Percentiles rank a stretch among this genome's conserved stretches.
Conservation (phyloP, 35 echinoderm and acorn worm species). For the Lytechinus variegatus region DNA sequence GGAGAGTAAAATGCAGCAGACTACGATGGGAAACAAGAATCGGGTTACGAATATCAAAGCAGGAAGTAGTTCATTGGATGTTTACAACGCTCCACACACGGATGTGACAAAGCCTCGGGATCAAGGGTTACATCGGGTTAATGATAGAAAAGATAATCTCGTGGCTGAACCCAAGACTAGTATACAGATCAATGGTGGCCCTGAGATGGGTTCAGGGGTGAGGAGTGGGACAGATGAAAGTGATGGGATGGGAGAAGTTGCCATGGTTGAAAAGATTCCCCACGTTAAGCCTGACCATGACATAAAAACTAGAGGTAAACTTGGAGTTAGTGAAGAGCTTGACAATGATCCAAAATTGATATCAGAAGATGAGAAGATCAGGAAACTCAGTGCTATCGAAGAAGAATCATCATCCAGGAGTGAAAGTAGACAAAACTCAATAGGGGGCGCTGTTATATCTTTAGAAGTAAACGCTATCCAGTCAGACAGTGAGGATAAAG, state of each 20-base stretch:
- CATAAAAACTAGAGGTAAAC: background rate
- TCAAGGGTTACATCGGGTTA: background rate
- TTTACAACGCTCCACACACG: background rate
- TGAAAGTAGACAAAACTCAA: background rate
- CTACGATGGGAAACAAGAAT: slow-evolving; percentile 7
- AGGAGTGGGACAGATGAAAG: slow-evolving; percentile 7
- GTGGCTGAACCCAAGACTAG: slow-evolving; percentile 30
- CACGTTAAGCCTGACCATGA: background rate
- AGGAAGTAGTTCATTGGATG: slow-evolving; percentile 41
- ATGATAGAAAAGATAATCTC: background rate
- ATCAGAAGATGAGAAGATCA: background rate
- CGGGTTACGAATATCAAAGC: slow-evolving; percentile 9
- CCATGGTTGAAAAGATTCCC: background rate
- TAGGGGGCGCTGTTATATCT: slow-evolving; percentile 8
- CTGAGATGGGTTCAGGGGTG: background rate
- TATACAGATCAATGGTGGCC: background rate
- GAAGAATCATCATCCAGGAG: background rate
- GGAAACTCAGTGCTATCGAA: background rate
- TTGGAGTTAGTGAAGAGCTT: background rate
- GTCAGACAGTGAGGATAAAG: slow-evolving; percentile 18
- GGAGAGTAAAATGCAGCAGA: background rate
- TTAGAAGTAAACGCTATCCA: background rate
- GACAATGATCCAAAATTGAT: background rate
- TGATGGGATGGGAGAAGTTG: background rate
- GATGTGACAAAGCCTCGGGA: slow-evolving; percentile 9